These are phyloP conservation scores for Rhadina sibilatrix DNA, from an alignment of 2,113 vertebrate species.

Conservation along the genomic window DNA sequence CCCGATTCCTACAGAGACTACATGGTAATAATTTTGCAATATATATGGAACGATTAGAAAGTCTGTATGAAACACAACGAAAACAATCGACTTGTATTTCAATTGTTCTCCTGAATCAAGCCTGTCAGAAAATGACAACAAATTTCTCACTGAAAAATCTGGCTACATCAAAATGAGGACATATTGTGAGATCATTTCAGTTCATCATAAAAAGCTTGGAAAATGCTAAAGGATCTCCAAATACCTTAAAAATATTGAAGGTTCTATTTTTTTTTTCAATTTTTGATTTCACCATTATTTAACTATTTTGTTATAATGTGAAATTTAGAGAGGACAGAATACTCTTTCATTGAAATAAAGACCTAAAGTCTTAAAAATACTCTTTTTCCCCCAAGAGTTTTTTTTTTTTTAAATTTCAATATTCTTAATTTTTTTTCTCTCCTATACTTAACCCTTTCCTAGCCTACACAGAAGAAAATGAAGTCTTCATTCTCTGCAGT, in stretches of 20 bases:
- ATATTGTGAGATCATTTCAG: neutral
- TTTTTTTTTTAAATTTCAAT: neutral
- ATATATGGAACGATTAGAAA: neutral
- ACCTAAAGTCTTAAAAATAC: neutral
- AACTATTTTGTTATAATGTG: neutral
- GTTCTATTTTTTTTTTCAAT: neutral
- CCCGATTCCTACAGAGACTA: neutral
- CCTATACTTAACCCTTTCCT: neutral
- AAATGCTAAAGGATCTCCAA: neutral
- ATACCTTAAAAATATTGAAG: neutral
- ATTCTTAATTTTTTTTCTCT: neutral
- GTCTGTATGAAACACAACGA: neutral
- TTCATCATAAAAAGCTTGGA: neutral
- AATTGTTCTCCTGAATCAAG: neutral
- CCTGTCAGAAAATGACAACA: neutral
- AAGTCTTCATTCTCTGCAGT: neutral
- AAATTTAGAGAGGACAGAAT: neutral
- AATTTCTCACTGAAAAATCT: neutral
- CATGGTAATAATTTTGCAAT: neutral
- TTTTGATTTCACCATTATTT: neutral
- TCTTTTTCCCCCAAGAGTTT: fast-evolving
- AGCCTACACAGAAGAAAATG: neutral
- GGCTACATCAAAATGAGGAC: neutral
- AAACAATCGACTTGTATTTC: neutral
- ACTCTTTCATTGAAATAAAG: neutral